Conservation (phyloP, 2,888 invertebrate species). For the Branchipolynoe longqiensis region DNA sequence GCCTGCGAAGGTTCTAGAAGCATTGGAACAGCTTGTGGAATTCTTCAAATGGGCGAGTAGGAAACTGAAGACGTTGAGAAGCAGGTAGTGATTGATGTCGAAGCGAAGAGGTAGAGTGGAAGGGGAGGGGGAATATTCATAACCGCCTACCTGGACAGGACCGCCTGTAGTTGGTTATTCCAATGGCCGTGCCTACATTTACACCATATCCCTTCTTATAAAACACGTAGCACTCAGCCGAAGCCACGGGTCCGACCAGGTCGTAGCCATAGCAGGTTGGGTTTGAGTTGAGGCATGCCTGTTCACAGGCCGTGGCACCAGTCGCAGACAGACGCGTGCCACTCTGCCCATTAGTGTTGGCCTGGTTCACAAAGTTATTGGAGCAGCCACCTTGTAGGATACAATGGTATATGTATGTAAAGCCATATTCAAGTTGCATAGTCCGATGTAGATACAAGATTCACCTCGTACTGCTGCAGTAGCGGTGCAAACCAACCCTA, state of each 20-base stretch:
- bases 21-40: no score
- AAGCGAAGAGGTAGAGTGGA: no score
- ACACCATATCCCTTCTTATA: neutral
- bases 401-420: no score
- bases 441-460: no score
- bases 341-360: neutral
- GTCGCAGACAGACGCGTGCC: neutral
- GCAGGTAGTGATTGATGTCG: no score
- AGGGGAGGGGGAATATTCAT: no score
- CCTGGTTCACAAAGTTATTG: neutral
- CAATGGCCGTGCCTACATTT: neutral
- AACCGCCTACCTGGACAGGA: neutral
- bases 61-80: no score
- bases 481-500: no score
- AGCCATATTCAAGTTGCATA: neutral
- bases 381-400: neutral
- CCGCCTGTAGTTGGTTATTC: neutral
- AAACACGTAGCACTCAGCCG: neutral
- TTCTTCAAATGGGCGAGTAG: no score
- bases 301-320: neutral
- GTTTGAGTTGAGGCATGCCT: neutral
- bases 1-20: no score
- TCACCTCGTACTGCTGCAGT: no score
- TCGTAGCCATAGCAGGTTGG: slow-evolving; percentile 17
- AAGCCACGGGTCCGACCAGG: neutral